phyloP scores from a whole-genome alignment of 2,888 invertebrate genomes.

The Calephelis perditalis region DNA sequence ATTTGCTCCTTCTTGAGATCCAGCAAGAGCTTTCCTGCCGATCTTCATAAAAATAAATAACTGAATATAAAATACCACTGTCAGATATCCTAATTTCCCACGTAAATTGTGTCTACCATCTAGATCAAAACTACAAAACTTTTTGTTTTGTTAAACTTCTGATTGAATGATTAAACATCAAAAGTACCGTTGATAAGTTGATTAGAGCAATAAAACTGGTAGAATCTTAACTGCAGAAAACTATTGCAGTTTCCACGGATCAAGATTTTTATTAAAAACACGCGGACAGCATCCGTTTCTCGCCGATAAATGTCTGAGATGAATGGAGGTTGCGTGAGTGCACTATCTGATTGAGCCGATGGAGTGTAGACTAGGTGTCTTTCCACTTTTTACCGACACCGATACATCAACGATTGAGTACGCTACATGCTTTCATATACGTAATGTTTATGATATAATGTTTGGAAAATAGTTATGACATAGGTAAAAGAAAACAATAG shows the following conservation, averaged over 20 bases:
- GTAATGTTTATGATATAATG: constrained; percentile 23
- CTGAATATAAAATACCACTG: no score
- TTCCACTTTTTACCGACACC: constrained; percentile 36
- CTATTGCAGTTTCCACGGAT: constrained; percentile 34
- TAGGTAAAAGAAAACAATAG: no score
- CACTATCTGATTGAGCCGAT: constrained; percentile 51
- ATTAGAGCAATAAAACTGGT: constrained; percentile 27
- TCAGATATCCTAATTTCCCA: no score
- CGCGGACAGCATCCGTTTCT: constrained; percentile 54
- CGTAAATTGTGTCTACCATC: no score
- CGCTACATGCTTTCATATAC: constrained; percentile 31
- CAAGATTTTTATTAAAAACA: constrained; percentile 45
- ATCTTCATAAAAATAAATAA: no score
- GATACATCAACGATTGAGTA: constrained; percentile 44
- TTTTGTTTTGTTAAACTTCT: constrained; percentile 14
- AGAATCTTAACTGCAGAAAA: constrained; percentile 27
- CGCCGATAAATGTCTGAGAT: constrained; percentile 55
- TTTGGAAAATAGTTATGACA: neutral
- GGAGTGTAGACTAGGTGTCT: constrained; percentile 36
- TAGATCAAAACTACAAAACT: no score
- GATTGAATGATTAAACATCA: constrained; percentile 26
- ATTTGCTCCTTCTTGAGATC: no score
- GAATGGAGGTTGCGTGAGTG: constrained; percentile 62
- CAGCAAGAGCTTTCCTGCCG: no score
- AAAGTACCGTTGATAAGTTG: constrained; percentile 12